phyloP scores from a whole-genome alignment of 2,888 invertebrate species.

The Napeogenes sylphis region DNA sequence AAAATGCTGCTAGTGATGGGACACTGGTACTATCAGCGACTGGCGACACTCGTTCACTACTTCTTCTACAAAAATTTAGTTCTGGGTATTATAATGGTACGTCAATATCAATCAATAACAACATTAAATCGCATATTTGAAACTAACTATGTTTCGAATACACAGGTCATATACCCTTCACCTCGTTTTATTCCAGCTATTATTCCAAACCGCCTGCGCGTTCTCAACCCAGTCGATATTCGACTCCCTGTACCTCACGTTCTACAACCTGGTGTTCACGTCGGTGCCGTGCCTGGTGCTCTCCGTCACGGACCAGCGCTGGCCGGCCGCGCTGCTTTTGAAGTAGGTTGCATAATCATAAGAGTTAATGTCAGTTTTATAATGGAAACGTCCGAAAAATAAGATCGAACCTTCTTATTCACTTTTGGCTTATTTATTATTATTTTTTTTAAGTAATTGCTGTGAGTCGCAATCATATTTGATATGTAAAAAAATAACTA shows the following conservation, averaged over 20 bases:
- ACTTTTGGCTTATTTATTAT: too few relatives aligned
- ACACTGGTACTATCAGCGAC: conserved; percentile 87
- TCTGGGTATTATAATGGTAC: conserved; percentile 81
- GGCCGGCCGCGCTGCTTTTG: conserved; percentile 72
- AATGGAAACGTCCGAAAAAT: too few relatives aligned
- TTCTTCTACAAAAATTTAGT: conserved; percentile 92
- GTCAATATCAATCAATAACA: conserved; percentile 31
- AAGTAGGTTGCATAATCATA: conserved; percentile 51
- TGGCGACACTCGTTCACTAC: conserved; percentile 86
- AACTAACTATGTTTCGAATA: too few relatives aligned
- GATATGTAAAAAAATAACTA: too few relatives aligned
- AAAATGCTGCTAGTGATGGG: conserved; percentile 88
- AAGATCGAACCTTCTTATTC: too few relatives aligned
- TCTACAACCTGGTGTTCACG: conserved; percentile 87
- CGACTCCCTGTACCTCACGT: conserved; percentile 85
- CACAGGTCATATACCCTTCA: background rate
- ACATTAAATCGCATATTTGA: too few relatives aligned
- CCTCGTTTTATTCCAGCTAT: conserved; percentile 54
- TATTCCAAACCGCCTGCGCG: conserved; percentile 74
- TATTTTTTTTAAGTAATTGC: too few relatives aligned
- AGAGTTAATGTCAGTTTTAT: too few relatives aligned
- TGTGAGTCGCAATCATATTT: too few relatives aligned
- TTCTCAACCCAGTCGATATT: conserved; percentile 83
- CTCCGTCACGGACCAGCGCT: conserved; percentile 86
- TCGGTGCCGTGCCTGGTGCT: conserved; percentile 85